Conservation (phyloP, 2,888 invertebrate species). For the Allophyes oxyacanthae region DNA sequence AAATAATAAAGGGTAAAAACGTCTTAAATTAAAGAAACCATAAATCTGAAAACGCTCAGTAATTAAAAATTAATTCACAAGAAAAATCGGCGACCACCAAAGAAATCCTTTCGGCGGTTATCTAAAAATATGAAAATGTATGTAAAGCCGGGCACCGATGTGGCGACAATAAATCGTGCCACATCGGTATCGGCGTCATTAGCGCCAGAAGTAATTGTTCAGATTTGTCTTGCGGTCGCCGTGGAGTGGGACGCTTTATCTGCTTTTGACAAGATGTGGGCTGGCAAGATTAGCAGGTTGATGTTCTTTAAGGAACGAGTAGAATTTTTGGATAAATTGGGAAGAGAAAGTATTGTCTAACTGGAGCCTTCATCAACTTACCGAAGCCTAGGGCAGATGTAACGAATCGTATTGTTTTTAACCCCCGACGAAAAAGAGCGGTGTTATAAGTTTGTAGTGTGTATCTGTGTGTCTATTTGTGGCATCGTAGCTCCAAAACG, state of each 20-base stretch:
- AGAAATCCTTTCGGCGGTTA: slow-evolving; percentile 73
- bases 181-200: slow-evolving; percentile 82
- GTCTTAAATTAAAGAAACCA: neutral
- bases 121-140: slow-evolving; percentile 83
- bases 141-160: slow-evolving; percentile 81
- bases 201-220: slow-evolving; percentile 81
- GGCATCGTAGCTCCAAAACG: too few relatives aligned
- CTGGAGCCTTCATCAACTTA: too few relatives aligned
- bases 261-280: slow-evolving; percentile 73
- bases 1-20: neutral
- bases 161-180: slow-evolving; percentile 80
- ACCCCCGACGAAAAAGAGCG: too few relatives aligned
- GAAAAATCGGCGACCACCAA: slow-evolving; percentile 52
- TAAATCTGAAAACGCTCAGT: slow-evolving; percentile 35
- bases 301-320: slow-evolving; percentile 27
- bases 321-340: too few relatives aligned
- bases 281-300: slow-evolving; percentile 54
- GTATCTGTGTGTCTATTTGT: too few relatives aligned
- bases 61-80: slow-evolving; percentile 40
- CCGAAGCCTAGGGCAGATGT: too few relatives aligned
- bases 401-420: too few relatives aligned
- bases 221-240: slow-evolving; percentile 77
- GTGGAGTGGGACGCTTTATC: slow-evolving; percentile 75
- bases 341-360: too few relatives aligned
- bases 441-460: too few relatives aligned